phyloP scores from a whole-genome alignment of 2,113 vertebrate species.

The Phasianus colchicus region DNA sequence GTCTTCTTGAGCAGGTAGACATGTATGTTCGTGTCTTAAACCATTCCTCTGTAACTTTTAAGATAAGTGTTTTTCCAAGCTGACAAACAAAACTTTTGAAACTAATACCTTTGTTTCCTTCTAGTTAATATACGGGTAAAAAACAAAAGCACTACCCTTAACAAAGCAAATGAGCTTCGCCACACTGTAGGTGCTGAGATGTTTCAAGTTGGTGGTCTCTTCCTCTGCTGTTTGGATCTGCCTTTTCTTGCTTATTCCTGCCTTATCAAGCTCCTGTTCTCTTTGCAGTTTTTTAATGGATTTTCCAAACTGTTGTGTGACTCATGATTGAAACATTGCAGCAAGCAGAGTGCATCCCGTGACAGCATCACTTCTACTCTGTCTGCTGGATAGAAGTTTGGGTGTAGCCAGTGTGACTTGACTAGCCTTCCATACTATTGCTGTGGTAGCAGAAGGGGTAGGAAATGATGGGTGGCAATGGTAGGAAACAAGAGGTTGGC shows the following conservation, averaged over 20 bases:
- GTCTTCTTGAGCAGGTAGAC: neutral
- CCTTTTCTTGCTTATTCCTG: conserved; percentile 6
- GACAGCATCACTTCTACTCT: conserved; percentile 60
- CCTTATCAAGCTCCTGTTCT: conserved; percentile 37
- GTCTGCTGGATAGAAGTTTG: conserved; percentile 39
- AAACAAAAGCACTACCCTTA: neutral
- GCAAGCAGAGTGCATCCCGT: conserved; percentile 52
- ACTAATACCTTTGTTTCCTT: neutral
- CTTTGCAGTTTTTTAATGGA: conserved; percentile 39
- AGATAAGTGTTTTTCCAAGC: neutral
- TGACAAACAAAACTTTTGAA: neutral
- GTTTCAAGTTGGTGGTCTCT: neutral
- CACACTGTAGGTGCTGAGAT: neutral
- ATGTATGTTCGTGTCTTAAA: neutral
- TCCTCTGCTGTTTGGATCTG: neutral
- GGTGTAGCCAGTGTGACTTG: conserved; percentile 41
- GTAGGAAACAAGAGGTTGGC: conserved; percentile 15
- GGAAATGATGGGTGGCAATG: neutral
- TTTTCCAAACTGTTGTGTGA: conserved; percentile 68
- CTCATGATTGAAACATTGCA: conserved; percentile 71
- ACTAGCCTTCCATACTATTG: conserved; percentile 18
- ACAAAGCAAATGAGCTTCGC: neutral
- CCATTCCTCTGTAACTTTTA: neutral
- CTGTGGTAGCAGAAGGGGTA: neutral
- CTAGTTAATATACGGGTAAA: neutral